These are phyloP conservation scores for Diploptera punctata DNA, from an alignment of 2,888 invertebrate species.

Conservation along the genomic window DNA sequence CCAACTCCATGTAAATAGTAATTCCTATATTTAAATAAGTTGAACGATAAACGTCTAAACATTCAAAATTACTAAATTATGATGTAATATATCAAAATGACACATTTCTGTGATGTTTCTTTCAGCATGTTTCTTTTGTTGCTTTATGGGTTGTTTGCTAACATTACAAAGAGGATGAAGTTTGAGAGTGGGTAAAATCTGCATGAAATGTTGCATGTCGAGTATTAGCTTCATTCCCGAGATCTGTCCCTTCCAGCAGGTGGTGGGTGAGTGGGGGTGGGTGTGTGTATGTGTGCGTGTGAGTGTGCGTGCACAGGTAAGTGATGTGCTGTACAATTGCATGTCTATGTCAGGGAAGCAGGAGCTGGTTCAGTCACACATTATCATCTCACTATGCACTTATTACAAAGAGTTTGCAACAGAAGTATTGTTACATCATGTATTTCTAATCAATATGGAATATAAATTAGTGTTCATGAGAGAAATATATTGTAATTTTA, in stretches of 20 bases:
- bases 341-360: too few relatives aligned
- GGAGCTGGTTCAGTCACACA: too few relatives aligned
- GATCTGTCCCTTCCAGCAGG: background rate
- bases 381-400: too few relatives aligned
- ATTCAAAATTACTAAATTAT: slow-evolving; percentile 5
- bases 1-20: slow-evolving; percentile 8
- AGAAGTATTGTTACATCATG: too few relatives aligned
- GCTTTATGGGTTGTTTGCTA: background rate
- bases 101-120: slow-evolving; percentile 13
- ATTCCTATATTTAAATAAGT: background rate
- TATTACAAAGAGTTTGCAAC: too few relatives aligned
- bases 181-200: background rate
- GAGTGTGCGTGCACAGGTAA: too few relatives aligned
- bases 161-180: too few relatives aligned
- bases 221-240: slow-evolving; percentile 22
- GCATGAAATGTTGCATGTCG: slow-evolving; percentile 11
- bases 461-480: too few relatives aligned
- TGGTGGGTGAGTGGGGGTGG: slow-evolving; percentile 15
- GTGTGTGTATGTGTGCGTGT: too few relatives aligned
- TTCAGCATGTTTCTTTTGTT: background rate
- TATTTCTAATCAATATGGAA: too few relatives aligned
- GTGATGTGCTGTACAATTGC: too few relatives aligned
- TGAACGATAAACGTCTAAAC: background rate
- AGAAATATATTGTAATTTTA: too few relatives aligned
- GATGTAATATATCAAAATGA: background rate